Percentiles rank a stretch among this genome's conserved stretches.
Conservation (phyloP, 2,113 vertebrate genomes). For the Caretta caretta region DNA sequence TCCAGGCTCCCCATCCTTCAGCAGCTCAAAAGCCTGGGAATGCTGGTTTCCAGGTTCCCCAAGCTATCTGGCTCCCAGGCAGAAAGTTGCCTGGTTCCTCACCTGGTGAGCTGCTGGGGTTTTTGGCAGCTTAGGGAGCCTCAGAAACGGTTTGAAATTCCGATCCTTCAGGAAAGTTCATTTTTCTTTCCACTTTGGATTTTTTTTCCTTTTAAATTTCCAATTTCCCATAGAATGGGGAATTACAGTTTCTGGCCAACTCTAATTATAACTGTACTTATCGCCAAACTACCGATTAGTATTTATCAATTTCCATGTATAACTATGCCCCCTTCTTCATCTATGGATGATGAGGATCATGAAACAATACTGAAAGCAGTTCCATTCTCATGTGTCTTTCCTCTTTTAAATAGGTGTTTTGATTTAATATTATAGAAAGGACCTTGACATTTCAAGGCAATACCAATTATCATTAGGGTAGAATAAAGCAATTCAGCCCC, state of each 20-base stretch:
- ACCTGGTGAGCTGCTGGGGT: not conserved
- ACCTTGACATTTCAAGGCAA: slow-evolving; percentile 7
- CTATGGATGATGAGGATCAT: not conserved
- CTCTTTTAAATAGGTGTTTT: not conserved
- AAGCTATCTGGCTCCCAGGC: not conserved
- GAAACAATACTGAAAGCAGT: not conserved
- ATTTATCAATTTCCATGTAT: not conserved
- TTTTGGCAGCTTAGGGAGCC: not conserved
- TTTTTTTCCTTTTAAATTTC: not conserved
- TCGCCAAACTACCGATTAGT: not conserved
- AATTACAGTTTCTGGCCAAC: not conserved
- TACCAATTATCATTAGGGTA: not conserved
- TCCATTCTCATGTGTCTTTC: not conserved
- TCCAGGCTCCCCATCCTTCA: not conserved
- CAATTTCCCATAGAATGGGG: not conserved
- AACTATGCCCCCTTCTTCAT: not conserved
- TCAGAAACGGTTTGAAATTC: not conserved
- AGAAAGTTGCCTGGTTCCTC: not conserved
- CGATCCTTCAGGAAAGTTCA: not conserved
- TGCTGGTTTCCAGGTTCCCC: not conserved
- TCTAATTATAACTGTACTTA: not conserved
- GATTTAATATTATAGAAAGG: not conserved
- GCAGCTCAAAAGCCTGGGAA: not conserved
- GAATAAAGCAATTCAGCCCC: not conserved
- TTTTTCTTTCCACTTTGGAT: not conserved